Conservation (phyloP, 2,888 invertebrate genomes). For the Agrypnus murinus region DNA sequence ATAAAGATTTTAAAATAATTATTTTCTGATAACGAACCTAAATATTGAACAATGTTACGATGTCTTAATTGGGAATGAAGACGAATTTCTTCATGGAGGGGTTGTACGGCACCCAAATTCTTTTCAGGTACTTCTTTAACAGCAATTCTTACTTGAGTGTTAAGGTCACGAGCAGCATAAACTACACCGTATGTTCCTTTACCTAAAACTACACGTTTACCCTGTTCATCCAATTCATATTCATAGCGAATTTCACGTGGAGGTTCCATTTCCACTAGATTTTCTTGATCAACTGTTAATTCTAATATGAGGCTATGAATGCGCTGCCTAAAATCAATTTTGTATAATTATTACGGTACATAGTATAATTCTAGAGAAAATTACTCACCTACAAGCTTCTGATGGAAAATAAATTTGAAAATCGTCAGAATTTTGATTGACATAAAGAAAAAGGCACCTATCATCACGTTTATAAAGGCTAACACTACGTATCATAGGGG, state of each 20-base stretch:
- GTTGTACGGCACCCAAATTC: slow-evolving; percentile 96
- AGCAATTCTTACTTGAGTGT: slow-evolving; percentile 95
- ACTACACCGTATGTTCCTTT: slow-evolving; percentile 97
- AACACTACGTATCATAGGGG: slow-evolving; percentile 91
- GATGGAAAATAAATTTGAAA: slow-evolving; percentile 99
- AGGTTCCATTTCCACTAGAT: slow-evolving; percentile 67
- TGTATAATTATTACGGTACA: too few relatives aligned
- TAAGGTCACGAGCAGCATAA: slow-evolving; percentile 94
- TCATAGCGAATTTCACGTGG: slow-evolving; percentile 80
- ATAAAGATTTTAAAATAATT: slow-evolving; percentile 99
- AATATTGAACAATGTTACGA: slow-evolving; percentile 93
- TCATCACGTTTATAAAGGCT: slow-evolving; percentile 97
- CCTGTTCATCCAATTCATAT: slow-evolving; percentile 95
- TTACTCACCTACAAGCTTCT: slow-evolving; percentile 80
- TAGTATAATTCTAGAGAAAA: too few relatives aligned
- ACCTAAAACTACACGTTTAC: slow-evolving; percentile 89
- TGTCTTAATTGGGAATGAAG: slow-evolving; percentile 96
- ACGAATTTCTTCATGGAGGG: slow-evolving; percentile 98
- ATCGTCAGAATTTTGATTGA: slow-evolving; percentile 98
- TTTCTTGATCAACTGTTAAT: slow-evolving; percentile 91
- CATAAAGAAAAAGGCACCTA: slow-evolving; percentile 96
- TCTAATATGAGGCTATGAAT: slow-evolving; percentile 90
- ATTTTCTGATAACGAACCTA: slow-evolving; percentile 92
- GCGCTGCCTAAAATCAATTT: slow-evolving; percentile 72
- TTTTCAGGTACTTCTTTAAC: slow-evolving; percentile 99